Evolutionary conservation across 2,113 vertebrate genomes (phyloP), one percentile per base, ranked within the genome.

Genomic region (Orthonyx spaldingii): DNA sequence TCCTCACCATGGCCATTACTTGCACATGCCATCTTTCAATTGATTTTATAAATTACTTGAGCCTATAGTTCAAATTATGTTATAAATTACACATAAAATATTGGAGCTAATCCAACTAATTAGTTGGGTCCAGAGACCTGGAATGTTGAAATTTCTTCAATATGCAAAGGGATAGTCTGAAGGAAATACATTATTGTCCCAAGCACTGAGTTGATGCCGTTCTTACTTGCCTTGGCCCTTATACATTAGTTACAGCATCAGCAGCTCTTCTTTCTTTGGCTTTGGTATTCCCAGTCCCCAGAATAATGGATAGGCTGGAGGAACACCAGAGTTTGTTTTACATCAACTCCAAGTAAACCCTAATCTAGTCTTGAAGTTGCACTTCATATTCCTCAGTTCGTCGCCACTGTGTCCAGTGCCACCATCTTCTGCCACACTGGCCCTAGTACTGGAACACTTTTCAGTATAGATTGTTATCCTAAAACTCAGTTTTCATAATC

Each of bases 181-280:
- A 82, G 22, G 16, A 90, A 79, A 80, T 35, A 53, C 1, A 0
- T 78, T 70, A 15, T 52, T 84, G 32, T 24, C 37, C 32, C n/a
- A 32, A 52, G 11, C 15, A 55, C 6, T 28, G 21, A 7, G 10
- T 42, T 86, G n/a, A 32, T 57, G 32, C 13, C 0, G 0, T 53
- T 90, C 13, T 78, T 81, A n/a, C 16, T 69, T 90, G 24, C 39
- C 27, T 84, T 84, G 27, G 27, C 20, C 28, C 37, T 84, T 37
- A 16, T 22, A 19, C 20, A 27, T 84, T 7, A 77, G 9, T 41
- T 75, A 65, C 41, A 87, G 21, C 20, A 69, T 44, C 78, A 77
- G 27, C 64, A 77, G 37, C 16, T 84, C 33, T n/a, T n/a, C n/a
- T n/a, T 41, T 77, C 8, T 72, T 76, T 71, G 32, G 15, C 16